Conservation (phyloP, 1,140 invertebrate species). For the Drosophila nigrodunni region DNA sequence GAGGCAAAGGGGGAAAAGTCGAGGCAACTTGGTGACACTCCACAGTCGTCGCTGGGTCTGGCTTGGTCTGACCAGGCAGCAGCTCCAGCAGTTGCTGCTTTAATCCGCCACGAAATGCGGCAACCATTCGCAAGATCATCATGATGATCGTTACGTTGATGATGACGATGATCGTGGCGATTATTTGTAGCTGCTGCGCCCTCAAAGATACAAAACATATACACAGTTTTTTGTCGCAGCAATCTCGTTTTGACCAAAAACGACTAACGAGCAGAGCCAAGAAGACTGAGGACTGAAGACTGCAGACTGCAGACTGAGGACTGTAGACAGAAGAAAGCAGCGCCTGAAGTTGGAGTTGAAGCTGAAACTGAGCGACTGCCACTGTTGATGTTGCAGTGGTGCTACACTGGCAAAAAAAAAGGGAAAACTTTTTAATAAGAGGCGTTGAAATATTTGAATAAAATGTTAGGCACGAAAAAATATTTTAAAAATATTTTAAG, state of each 20-base stretch:
- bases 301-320: background rate
- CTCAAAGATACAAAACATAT: slow-evolving; percentile 57
- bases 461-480: too few relatives aligned
- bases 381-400: slow-evolving; percentile 65
- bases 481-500: too few relatives aligned
- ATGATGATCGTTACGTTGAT: slow-evolving; percentile 26
- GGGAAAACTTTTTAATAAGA: too few relatives aligned
- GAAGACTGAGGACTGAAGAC: slow-evolving; percentile 15
- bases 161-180: slow-evolving; percentile 67
- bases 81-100: slow-evolving; percentile 44
- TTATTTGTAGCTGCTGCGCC: slow-evolving; percentile 73
- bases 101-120: slow-evolving; percentile 75
- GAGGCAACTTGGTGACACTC: slow-evolving; percentile 63
- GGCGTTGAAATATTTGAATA: too few relatives aligned
- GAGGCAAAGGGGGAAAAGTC: background rate
- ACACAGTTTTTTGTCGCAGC: slow-evolving; percentile 68
- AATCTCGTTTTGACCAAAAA: slow-evolving; percentile 79
- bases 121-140: slow-evolving; percentile 43
- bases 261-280: slow-evolving; percentile 72
- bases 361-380: slow-evolving; percentile 69
- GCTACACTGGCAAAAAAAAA: too few relatives aligned
- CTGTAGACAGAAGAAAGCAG: slow-evolving; percentile 5
- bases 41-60: slow-evolving; percentile 72
- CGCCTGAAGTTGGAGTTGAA: background rate
- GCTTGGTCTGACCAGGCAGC: slow-evolving; percentile 11